A percentile compares a stretch with the other conserved stretches of the same genome.
These are phyloP conservation scores for Agrochola circellaris DNA, from an alignment of 2,888 invertebrate genomes.

Conservation along the genomic window DNA sequence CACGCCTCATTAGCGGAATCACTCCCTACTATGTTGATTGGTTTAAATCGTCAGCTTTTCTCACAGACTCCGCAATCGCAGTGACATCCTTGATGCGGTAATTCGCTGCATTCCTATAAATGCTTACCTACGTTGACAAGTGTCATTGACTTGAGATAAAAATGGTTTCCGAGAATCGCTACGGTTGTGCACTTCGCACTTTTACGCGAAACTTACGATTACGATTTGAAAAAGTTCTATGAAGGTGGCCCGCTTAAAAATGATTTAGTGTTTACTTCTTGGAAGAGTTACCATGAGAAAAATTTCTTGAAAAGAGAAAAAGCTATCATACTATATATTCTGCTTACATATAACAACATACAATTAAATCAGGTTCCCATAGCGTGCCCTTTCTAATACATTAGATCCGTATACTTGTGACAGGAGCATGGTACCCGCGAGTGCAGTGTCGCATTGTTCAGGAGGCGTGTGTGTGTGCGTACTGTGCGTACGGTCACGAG, in stretches of 20 bases:
- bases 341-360: not conserved
- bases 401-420: slow-evolving; percentile 47
- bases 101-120: slow-evolving; percentile 77
- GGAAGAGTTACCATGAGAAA: not conserved
- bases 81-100: slow-evolving; percentile 72
- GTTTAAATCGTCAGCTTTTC: slow-evolving; percentile 75
- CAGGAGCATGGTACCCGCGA: slow-evolving; percentile 67
- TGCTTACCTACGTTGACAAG: slow-evolving; percentile 67
- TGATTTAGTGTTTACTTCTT: slow-evolving; percentile 4
- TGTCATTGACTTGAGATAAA: slow-evolving; percentile 77
- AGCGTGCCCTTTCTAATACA: slow-evolving; percentile 53
- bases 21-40: slow-evolving; percentile 77
- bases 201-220: slow-evolving; percentile 22
- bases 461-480: slow-evolving; percentile 57
- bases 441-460: slow-evolving; percentile 70
- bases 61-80: slow-evolving; percentile 61
- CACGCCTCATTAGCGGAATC: slow-evolving; percentile 88
- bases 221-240: slow-evolving; percentile 3
- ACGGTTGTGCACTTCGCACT: slow-evolving; percentile 60
- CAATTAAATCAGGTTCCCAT: slow-evolving; percentile 31
- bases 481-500: slow-evolving; percentile 8
- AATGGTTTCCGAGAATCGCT: slow-evolving; percentile 70
- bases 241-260: not conserved
- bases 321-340: not conserved
- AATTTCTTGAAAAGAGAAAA: not conserved